Evolutionary conservation across 1,140 invertebrate species (phyloP).

Genomic region (Trachymyrmex cornetzi): DNA sequence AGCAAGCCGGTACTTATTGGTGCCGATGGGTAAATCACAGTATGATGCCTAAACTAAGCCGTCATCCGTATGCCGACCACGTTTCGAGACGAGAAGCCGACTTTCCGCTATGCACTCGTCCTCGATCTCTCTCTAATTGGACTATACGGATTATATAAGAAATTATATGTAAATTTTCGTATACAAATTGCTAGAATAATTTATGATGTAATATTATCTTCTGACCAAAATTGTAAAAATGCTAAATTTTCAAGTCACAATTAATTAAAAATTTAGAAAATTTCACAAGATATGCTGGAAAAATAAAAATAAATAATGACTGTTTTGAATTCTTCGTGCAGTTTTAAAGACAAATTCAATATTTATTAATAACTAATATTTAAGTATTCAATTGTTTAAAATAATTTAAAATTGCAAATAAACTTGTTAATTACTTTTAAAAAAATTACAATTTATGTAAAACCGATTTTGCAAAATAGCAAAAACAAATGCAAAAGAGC

Average conservation of each 20-base stretch:
- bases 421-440: not conserved
- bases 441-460: not conserved
- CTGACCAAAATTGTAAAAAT: not conserved
- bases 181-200: not conserved
- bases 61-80: slow-evolving; percentile 60
- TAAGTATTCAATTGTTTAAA: not conserved
- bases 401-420: not conserved
- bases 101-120: slow-evolving; percentile 56
- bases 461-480: not conserved
- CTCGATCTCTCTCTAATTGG: not conserved
- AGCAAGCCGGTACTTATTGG: not conserved
- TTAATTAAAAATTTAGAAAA: not conserved
- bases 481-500: not conserved
- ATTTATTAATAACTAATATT: slow-evolving; percentile 1
- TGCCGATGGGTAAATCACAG: slow-evolving; percentile 11
- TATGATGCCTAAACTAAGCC: slow-evolving; percentile 65
- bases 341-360: not conserved
- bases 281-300: not conserved
- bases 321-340: not conserved
- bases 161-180: slow-evolving; percentile 2
- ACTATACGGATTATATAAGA: not conserved
- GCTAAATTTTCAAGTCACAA: not conserved
- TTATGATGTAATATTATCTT: not conserved
- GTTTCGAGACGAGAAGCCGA: slow-evolving; percentile 39
- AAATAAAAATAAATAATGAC: not conserved